A percentile compares a stretch with the other conserved stretches of the same genome.
These are phyloP conservation scores for Podarcis lilfordi DNA, from an alignment of 2,797 vertebrate genomes.

Conservation along the genomic window DNA sequence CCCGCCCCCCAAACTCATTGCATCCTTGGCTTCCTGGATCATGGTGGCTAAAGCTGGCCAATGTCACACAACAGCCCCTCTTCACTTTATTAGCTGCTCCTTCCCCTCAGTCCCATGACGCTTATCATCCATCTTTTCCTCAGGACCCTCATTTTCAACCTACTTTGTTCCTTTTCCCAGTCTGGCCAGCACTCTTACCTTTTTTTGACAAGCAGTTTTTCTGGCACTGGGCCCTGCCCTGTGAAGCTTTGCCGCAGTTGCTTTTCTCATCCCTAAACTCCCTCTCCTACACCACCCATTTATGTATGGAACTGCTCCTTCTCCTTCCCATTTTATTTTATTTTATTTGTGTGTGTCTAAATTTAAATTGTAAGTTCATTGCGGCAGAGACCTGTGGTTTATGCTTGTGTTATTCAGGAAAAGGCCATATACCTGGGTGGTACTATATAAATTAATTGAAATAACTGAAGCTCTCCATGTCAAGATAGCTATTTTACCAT, in stretches of 20 bases:
- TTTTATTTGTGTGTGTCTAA: neutral
- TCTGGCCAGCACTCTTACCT: neutral
- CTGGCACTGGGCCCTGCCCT: no score
- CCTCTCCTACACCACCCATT: no score
- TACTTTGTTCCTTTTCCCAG: neutral
- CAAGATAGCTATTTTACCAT: no score
- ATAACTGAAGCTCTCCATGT: no score
- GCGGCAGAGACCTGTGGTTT: no score
- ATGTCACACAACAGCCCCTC: no score
- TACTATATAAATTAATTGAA: no score
- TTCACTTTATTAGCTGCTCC: neutral
- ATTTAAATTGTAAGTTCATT: no score
- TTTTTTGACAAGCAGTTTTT: neutral
- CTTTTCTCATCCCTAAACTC: neutral
- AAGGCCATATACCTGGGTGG: no score
- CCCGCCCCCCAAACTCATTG: no score
- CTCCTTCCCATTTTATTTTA: neutral
- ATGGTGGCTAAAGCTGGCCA: neutral
- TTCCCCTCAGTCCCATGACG: neutral
- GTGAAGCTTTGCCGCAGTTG: neutral
- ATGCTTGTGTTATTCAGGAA: no score
- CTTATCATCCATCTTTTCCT: neutral
- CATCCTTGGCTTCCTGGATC: neutral
- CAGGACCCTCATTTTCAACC: neutral
- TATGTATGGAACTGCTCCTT: no score